phyloP scores from a whole-genome alignment of 2,113 vertebrate species.

The Catagonus wagneri region DNA sequence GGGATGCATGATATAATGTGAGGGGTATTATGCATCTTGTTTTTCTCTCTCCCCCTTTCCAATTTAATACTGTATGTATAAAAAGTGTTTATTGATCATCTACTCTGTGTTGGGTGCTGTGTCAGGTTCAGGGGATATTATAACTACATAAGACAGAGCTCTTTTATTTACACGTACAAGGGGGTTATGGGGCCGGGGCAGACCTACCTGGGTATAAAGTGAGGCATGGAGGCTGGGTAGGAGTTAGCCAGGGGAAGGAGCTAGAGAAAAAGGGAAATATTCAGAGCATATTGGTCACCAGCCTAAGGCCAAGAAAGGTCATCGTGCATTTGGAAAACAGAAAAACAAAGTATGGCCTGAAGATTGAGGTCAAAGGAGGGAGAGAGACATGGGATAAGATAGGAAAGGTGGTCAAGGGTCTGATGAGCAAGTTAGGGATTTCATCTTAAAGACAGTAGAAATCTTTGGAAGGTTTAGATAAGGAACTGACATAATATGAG shows the following conservation, averaged over 20 bases:
- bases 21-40: fast-evolving
- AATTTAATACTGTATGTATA: neutral
- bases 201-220: neutral
- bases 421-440: neutral
- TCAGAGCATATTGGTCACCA: neutral
- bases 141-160: neutral
- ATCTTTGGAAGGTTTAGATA: neutral
- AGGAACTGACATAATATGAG: neutral
- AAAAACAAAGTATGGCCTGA: neutral
- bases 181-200: neutral
- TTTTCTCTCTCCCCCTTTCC: neutral
- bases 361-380: neutral
- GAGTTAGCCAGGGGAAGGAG: neutral
- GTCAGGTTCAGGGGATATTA: neutral
- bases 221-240: neutral
- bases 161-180: neutral
- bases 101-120: neutral
- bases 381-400: neutral
- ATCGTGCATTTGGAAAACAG: neutral
- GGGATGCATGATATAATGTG: neutral
- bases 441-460: neutral
- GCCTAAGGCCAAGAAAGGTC: neutral
- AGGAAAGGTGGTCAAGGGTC: neutral
- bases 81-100: neutral
- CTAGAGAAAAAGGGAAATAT: neutral